Base-by-base conservation (phyloP, 1,140 invertebrate species). In the Thaumetopoea pityocampa region DNA sequence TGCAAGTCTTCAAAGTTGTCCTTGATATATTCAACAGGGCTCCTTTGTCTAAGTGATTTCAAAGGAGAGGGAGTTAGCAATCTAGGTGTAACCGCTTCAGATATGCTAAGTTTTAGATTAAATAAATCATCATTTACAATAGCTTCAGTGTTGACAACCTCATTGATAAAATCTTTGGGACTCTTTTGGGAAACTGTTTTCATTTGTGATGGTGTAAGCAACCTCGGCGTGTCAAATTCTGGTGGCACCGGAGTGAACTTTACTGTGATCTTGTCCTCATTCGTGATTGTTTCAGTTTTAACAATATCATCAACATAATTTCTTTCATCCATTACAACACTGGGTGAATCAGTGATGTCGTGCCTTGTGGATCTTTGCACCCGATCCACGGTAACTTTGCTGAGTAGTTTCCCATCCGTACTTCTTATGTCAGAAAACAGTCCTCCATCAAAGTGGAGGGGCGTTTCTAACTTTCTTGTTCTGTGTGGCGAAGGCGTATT, bases 361-460 rank as follows among this genome's bases (percentile, higher is more conserved):
- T 66, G 69, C 34, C 71, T 78, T 33, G 67, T 73, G 7, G 82
- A 76, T 43, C 73, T 73, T 45, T 80, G 73, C 14, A 86, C 58
- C 26, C 67, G 64, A 46, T 86, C 82, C 6, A 86, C 80, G 16
- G 85, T 85, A 14, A 86, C 82, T 54, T 78, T 86, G 51, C 85
- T 84, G 9, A 86, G 60, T 47, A 85, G 44, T 48, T 85, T 86
- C 17, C 85, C 85, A 15, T 85, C 80, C 18, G 62, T 51, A 35
- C 74, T 85, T 50, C 74, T 63, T 40, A 86, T 86, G 58, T 86
- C 81, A 54, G 81, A 82, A 79, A 86, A 85, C 67, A 85, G 47
- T 44, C 72, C 82, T 74, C 71, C 77, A 69, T 84, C 81, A 42
- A 72, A 74, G 70, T 85, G 78, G 72, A 80, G 74, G 53, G 78